Conservation (phyloP, 2,797 vertebrate genomes). For the Anguilla anguilla region DNA sequence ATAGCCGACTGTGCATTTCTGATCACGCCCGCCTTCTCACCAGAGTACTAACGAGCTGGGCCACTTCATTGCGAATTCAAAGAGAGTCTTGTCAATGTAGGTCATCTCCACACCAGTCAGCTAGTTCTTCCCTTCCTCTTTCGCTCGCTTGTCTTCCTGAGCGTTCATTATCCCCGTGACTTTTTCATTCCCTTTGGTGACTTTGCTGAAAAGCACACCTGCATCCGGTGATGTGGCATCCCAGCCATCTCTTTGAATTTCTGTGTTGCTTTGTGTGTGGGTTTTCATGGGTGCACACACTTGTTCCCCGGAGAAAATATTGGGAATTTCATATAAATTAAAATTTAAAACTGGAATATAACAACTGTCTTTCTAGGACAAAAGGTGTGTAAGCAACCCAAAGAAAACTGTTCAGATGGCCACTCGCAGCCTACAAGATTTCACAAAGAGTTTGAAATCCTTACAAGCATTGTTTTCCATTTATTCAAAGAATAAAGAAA, state of each 20-base stretch:
- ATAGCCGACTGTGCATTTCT: constrained; percentile 6
- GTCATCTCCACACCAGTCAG: constrained; percentile 29
- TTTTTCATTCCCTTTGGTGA: constrained; percentile 8
- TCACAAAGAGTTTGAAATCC: not conserved
- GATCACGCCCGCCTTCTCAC: constrained; percentile 22
- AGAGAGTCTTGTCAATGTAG: constrained; percentile 19
- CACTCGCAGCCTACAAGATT: not conserved
- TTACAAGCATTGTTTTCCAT: not conserved
- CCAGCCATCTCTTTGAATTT: not conserved
- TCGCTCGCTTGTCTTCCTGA: not conserved
- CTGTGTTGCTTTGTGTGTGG: not conserved
- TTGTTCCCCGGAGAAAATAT: not conserved
- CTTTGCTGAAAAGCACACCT: not conserved
- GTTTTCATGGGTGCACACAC: not conserved
- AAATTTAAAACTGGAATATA: not conserved
- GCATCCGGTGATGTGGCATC: not conserved
- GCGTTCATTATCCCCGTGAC: constrained; percentile 19
- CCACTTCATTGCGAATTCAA: constrained; percentile 32
- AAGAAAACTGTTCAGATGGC: not conserved
- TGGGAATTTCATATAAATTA: not conserved
- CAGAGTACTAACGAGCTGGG: constrained; percentile 13
- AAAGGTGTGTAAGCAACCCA: not conserved
- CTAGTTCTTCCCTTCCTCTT: not conserved
- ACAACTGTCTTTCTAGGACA: not conserved
- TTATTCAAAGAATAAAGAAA: not conserved